Evolutionary conservation across 2,113 vertebrate species (phyloP), one percentile per base, ranked within the genome.

Genomic region (Neogobius melanostomus): DNA sequence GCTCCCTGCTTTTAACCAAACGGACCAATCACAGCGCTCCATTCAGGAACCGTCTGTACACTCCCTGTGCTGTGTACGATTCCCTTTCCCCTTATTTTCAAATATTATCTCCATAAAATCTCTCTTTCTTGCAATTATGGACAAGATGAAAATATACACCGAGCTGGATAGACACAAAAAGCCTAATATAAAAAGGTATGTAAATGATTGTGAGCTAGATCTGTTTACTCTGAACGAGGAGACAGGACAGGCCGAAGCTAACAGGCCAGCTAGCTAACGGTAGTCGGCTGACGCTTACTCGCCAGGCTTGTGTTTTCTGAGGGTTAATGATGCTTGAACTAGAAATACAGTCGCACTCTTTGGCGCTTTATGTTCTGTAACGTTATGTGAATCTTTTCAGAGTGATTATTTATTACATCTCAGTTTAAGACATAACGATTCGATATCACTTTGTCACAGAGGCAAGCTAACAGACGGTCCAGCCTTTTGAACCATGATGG

Each of bases 111-210:
- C 56, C 47, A n/a, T 43, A 61, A 72, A 42, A 6, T 53, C 17
- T n/a, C 43, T 21, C 60, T 69, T 78, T 76, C 42, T 47, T 21
- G 11, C 0, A 72, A 85, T 63, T 64, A 92, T 92, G 90, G 87
- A 82, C 51, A 84, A 80, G 77, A 74, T 53, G 14, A 79, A 66
- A 54, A 73, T 72, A 50, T 63, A n/a, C 3, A 48, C 66, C 46
- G 84, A 78, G 59, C 59, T 78, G 76, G 78, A 84, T 49, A 81
- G 85, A 42, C 74, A 89, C 75, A 81, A 75, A 85, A 87, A 81
- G 11, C 51, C 42, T 43, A 78, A 85, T 44, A 89, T 91, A 69
- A 91, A 91, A 92, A 91, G 91, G 91, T 92, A 77, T 6, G 86
- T 69, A 4, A 12, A n/a, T 44, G 8, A 14, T 59, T 11, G 2